These are phyloP conservation scores for Anguilla marmorata DNA, from an alignment of 2,797 vertebrate genomes.

Conservation along the genomic window DNA sequence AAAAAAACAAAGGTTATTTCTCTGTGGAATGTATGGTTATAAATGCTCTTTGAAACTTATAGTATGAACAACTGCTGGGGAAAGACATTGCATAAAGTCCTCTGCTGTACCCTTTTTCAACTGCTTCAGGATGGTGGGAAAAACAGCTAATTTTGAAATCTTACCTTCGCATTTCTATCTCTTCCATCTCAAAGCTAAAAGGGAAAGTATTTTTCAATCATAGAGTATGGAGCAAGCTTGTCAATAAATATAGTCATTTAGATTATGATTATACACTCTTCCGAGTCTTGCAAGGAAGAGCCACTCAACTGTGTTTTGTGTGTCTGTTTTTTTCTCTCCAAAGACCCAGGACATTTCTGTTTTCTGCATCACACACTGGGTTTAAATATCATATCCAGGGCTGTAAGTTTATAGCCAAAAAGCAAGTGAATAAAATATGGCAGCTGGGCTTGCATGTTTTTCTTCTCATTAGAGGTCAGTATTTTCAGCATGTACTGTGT, in stretches of 20 bases:
- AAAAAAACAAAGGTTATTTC: constrained; percentile 2
- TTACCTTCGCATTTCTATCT: not conserved
- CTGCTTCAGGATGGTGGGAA: constrained; percentile 20
- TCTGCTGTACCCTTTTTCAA: constrained; percentile 22
- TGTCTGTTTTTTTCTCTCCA: not conserved
- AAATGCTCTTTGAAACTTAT: constrained; percentile 26
- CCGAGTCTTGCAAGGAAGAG: not conserved
- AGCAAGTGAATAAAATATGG: too few species aligned
- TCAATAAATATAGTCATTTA: not conserved
- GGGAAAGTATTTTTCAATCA: not conserved
- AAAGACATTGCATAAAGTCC: constrained; percentile 33
- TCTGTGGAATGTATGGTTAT: constrained; percentile 16
- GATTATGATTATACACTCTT: not conserved
- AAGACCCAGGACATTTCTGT: not conserved
- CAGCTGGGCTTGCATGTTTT: too few species aligned
- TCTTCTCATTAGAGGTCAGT: too few species aligned
- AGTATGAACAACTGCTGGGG: constrained; percentile 18
- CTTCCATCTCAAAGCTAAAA: not conserved
- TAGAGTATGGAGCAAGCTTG: not conserved
- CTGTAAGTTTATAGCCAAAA: too few species aligned
- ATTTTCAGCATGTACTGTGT: too few species aligned
- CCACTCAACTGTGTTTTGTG: not conserved
- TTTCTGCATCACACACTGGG: not conserved
- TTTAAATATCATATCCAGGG: too few species aligned
- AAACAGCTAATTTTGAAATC: constrained; percentile 14